phyloP scores from a whole-genome alignment of 2,888 invertebrate genomes.

The Axea sp. region DNA sequence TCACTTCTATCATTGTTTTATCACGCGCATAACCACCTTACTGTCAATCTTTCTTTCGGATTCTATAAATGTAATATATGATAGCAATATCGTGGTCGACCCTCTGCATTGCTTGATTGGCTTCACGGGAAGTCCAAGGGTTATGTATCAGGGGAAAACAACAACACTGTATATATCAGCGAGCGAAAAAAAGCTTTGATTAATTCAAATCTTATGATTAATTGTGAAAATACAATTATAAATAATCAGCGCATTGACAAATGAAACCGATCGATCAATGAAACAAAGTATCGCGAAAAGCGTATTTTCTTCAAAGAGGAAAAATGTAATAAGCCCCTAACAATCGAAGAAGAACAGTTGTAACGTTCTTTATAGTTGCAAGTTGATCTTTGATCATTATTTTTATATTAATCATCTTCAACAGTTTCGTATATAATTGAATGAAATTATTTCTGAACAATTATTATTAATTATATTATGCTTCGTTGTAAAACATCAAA shows the following conservation, averaged over 20 bases:
- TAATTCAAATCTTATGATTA: conserved; percentile 26
- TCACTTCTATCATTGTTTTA: conserved; percentile 49
- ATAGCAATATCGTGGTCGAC: conserved; percentile 48
- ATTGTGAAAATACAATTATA: conserved; percentile 40
- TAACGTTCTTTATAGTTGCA: too few species aligned
- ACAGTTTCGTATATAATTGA: too few species aligned
- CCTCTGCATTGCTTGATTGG: conserved; percentile 52
- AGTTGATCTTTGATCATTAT: too few species aligned
- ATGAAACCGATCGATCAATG: conserved; percentile 19
- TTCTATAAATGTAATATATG: conserved; percentile 57
- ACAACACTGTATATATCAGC: conserved; percentile 16
- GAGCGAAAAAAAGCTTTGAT: conserved; percentile 18
- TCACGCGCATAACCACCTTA: conserved; percentile 37
- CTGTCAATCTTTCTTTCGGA: conserved; percentile 53
- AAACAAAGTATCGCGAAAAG: not conserved
- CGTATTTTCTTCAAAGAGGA: too few species aligned
- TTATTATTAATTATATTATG: too few species aligned
- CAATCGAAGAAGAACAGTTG: too few species aligned
- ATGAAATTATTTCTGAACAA: too few species aligned
- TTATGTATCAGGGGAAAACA: conserved; percentile 42
- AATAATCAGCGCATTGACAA: conserved; percentile 39
- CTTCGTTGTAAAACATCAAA: too few species aligned
- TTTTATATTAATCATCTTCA: too few species aligned
- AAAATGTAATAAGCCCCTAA: too few species aligned
- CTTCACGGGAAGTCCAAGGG: conserved; percentile 57